Conservation (phyloP, 1,140 invertebrate species). For the Brachionus paranguensis region DNA sequence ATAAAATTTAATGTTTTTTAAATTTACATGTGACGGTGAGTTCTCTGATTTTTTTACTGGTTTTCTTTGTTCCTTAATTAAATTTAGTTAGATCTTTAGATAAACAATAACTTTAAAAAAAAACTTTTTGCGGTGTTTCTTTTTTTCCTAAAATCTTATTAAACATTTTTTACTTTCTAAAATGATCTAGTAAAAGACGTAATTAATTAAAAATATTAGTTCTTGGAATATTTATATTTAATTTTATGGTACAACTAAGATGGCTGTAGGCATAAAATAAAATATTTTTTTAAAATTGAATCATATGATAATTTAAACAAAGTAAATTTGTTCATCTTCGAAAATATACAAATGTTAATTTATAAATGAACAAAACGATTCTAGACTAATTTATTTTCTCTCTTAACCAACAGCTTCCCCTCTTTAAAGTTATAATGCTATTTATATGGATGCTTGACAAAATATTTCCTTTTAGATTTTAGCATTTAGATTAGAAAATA, state of each 20-base stretch:
- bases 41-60: background rate
- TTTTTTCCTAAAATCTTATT: constrained; percentile 15
- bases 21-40: background rate
- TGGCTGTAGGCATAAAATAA: too few relatives aligned
- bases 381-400: background rate
- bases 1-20: background rate
- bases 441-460: too few relatives aligned
- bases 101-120: background rate
- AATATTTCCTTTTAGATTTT: too few relatives aligned
- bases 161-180: background rate
- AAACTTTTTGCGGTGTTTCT: background rate
- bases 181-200: background rate
- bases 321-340: background rate
- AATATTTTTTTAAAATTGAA: background rate
- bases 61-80: background rate
- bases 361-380: background rate
- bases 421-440: too few relatives aligned
- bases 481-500: too few relatives aligned
- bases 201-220: background rate
- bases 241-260: background rate
- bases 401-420: too few relatives aligned
- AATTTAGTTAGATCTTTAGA: background rate
- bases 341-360: background rate
- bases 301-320: constrained; percentile 23
- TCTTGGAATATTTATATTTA: background rate